Evolutionary conservation across 2,888 invertebrate species (phyloP).

Genomic region (Eupithecia centaureata): DNA sequence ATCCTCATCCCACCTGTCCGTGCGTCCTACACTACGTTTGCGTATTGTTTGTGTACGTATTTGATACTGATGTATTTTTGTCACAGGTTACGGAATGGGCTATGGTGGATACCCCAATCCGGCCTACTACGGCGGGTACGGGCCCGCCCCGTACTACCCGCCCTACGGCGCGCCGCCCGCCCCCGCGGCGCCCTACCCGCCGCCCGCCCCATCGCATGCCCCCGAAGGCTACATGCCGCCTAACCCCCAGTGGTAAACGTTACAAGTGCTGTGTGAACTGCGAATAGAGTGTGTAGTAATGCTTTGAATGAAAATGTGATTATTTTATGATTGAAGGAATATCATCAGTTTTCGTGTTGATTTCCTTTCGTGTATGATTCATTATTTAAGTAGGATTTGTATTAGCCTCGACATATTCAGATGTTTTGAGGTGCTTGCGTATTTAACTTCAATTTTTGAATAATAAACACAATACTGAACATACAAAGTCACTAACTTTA

Average conservation of each 20-base stretch:
- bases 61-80: constrained; percentile 1
- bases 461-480: not conserved
- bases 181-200: constrained; percentile 54
- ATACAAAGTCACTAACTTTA: not conserved
- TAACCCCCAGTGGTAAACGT: constrained; percentile 74
- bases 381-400: constrained; percentile 34
- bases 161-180: constrained; percentile 65
- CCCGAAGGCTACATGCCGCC: constrained; percentile 70
- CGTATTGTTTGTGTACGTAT: too few species aligned
- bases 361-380: constrained; percentile 46
- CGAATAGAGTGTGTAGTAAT: constrained; percentile 49
- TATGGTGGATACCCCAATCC: constrained; percentile 75
- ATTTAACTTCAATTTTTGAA: not conserved
- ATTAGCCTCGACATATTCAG: constrained; percentile 17
- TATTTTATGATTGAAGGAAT: constrained; percentile 31
- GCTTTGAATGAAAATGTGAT: constrained; percentile 50
- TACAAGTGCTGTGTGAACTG: constrained; percentile 28
- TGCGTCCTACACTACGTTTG: too few species aligned
- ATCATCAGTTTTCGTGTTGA: constrained; percentile 37
- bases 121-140: constrained; percentile 83
- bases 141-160: constrained; percentile 79
- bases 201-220: constrained; percentile 54
- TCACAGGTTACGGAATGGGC: constrained; percentile 73
- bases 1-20: too few species aligned
- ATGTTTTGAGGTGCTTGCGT: constrained; percentile 1